These are phyloP conservation scores for Ciconia maguari DNA, from an alignment of 2,113 vertebrate genomes.

Conservation along the genomic window DNA sequence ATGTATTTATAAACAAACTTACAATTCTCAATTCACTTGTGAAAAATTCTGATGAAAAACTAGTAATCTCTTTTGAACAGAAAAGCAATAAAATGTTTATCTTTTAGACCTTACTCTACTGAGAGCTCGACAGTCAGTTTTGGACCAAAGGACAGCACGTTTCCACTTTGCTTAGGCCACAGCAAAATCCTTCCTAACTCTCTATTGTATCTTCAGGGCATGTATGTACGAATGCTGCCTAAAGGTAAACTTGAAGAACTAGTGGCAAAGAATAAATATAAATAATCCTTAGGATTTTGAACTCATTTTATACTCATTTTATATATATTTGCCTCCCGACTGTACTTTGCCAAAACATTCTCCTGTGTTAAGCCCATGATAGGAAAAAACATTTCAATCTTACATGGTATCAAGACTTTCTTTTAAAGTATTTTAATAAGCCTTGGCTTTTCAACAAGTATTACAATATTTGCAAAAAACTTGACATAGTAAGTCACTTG, in stretches of 20 bases:
- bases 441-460: neutral
- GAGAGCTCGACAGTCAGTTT: neutral
- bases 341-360: neutral
- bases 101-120: neutral
- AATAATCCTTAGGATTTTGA: neutral
- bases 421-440: slow-evolving; percentile 7
- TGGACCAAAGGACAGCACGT: neutral
- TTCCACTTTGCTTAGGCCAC: neutral
- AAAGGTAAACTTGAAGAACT: neutral
- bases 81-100: neutral
- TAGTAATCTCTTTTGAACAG: neutral
- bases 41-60: neutral
- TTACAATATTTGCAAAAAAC: neutral
- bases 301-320: neutral
- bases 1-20: neutral
- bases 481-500: neutral
- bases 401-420: neutral
- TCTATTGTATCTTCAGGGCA: neutral
- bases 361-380: neutral
- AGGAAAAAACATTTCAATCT: neutral
- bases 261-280: neutral
- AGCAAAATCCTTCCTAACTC: neutral
- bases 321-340: neutral
- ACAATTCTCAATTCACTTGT: neutral
- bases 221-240: neutral